Evolutionary conservation across 2,797 vertebrate genomes (phyloP), one percentile per base, ranked within the genome.

Genomic region (Falco concolor): DNA sequence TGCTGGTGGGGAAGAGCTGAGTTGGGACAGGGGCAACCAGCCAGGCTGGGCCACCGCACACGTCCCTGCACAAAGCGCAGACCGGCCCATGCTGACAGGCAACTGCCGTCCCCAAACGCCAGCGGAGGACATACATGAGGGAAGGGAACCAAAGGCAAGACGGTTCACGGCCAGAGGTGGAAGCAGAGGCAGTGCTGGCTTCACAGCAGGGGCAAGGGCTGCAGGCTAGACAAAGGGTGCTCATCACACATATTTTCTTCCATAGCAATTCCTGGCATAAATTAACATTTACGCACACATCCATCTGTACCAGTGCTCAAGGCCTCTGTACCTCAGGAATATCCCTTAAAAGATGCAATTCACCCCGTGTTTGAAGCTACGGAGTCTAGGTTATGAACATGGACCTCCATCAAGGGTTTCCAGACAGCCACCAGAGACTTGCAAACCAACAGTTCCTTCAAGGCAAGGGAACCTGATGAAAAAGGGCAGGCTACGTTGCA

Each of bases 11-110:
- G 63, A 84, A 91, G 28, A 76, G 76, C 30, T 21, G 40, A 54
- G 54, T 0, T 6, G 47, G 76, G 79, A 83, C 56, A 40, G 68
- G 28, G 68, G 34, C 61, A 73, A 21, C 3, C 0, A 0, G 38
- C 63, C 90, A 73, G 47, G 64, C 63, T 42, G 93, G 70, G 91
- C 53, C 75, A 74, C 59, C 0, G 3, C 77, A 38, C 83, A 16
- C 0, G 4, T 38, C 72, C 67, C 63, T 69, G 78, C 76, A 75
- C 0, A 38, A 74, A 92, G 60, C 40, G n/a, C 54, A 53, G 34
- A 36, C 77, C 69, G 74, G 74, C 70, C 75, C 17, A 34, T 2
- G 56, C 34, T 75, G 45, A 40, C 32, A 57, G 81, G 44, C 20
- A 61, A 40, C 69, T 50, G 53, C 60, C 22, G 0, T 45, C 76